Conservation (phyloP, 2,888 invertebrate species). For the Metopia argyrocephala region DNA sequence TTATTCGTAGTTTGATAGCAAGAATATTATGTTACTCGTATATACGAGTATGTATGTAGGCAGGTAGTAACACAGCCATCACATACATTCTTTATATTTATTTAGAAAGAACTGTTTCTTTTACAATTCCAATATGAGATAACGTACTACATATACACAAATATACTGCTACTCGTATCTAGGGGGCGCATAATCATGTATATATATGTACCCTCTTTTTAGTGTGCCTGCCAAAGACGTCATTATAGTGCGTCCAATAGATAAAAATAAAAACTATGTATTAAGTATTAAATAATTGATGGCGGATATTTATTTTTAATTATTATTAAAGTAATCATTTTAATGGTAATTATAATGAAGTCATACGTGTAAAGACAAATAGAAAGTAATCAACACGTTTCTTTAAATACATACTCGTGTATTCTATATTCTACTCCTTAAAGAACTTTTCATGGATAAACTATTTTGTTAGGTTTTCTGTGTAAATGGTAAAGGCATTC, state of each 20-base stretch:
- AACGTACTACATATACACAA: not conserved
- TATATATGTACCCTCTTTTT: not conserved
- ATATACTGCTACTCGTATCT: constrained; percentile 2
- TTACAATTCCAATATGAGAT: constrained; percentile 41
- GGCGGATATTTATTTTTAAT: not conserved
- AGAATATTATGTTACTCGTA: no score
- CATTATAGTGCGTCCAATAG: not conserved
- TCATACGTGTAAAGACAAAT: not conserved
- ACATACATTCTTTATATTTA: not conserved
- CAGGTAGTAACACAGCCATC: no score
- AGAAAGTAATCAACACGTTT: constrained; percentile 10
- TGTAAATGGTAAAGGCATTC: no score
- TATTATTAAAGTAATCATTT: not conserved
- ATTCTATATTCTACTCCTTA: not conserved
- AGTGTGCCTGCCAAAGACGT: not conserved
- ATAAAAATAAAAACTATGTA: not conserved
- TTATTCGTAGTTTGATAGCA: no score
- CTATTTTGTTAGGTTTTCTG: no score
- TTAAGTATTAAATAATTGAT: not conserved
- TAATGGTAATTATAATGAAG: no score
- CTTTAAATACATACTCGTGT: no score
- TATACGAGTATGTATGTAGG: no score
- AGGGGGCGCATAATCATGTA: constrained; percentile 39
- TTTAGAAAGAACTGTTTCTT: no score
- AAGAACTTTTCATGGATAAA: constrained; percentile 54